Evolutionary conservation across 2,888 invertebrate genomes (phyloP).

Genomic region (Vannuccia rotundouncinata): DNA sequence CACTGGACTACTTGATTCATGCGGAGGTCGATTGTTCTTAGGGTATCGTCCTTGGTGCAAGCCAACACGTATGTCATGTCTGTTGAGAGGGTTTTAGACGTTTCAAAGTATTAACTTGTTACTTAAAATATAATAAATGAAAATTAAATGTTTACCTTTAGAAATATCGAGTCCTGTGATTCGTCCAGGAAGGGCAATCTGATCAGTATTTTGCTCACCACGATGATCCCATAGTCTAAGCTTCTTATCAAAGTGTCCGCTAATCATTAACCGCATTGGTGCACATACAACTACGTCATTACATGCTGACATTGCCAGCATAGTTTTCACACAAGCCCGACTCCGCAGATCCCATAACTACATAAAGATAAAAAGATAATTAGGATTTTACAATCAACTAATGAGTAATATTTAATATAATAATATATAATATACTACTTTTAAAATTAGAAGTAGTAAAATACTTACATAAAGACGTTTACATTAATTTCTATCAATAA

Average conservation of each 20-base stretch:
- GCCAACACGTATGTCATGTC: conserved; percentile 66
- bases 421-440: too few relatives aligned
- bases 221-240: conserved; percentile 81
- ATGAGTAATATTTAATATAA: too few relatives aligned
- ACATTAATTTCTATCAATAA: too few relatives aligned
- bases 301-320: conserved; percentile 80
- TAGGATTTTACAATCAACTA: too few relatives aligned
- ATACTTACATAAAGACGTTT: too few relatives aligned
- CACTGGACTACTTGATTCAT: conserved; percentile 83
- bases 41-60: conserved; percentile 87
- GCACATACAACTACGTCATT: conserved; percentile 78
- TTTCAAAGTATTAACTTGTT: background rate
- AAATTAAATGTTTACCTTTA: conserved; percentile 44
- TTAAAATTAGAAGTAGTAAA: too few relatives aligned
- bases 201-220: conserved; percentile 29
- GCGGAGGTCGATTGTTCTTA: conserved; percentile 85
- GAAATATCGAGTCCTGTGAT: conserved; percentile 35
- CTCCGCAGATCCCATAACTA: conserved; percentile 84
- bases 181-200: conserved; percentile 29
- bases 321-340: conserved; percentile 65
- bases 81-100: background rate
- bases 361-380: too few relatives aligned
- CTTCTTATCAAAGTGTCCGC: conserved; percentile 94
- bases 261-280: conserved; percentile 65
- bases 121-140: conserved; percentile 46